A percentile compares a stretch with the other conserved stretches of the same genome.
Evolutionary conservation across 1,140 invertebrate species (phyloP).

Genomic region (Globodera rostochiensis): DNA sequence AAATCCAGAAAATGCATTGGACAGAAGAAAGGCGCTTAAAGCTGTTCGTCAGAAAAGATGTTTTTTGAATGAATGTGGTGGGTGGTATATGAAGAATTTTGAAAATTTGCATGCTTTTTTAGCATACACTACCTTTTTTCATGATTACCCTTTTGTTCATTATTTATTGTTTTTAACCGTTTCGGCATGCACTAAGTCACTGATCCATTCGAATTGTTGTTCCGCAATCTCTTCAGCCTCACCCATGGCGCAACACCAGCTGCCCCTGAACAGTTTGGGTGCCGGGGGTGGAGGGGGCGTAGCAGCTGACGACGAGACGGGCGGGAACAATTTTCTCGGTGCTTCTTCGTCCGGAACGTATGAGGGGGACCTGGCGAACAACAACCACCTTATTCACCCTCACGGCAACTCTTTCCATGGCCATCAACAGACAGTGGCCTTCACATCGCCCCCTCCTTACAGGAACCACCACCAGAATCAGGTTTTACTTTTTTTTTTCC

Average conservation of each 20-base stretch:
- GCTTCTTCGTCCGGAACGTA: neutral
- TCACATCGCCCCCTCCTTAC: neutral
- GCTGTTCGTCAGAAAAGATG: too few species aligned
- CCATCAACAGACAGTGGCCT: slow-evolving; percentile 2
- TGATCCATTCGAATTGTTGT: neutral
- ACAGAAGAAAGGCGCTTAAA: too few species aligned
- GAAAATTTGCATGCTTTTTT: too few species aligned
- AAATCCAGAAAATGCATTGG: too few species aligned
- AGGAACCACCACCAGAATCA: neutral
- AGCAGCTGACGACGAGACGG: neutral
- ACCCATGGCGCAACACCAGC: slow-evolving; percentile 9
- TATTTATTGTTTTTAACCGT: neutral
- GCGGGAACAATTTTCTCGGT: neutral
- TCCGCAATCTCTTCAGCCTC: slow-evolving; percentile 5
- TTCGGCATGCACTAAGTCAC: slow-evolving; percentile 1
- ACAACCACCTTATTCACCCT: neutral
- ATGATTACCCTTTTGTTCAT: neutral
- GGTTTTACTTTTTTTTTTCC: neutral
- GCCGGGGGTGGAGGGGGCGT: neutral
- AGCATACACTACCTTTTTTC: neutral
- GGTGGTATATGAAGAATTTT: too few species aligned
- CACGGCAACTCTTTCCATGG: slow-evolving; percentile 6
- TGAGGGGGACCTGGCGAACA: neutral
- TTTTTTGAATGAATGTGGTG: too few species aligned
- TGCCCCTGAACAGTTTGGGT: slow-evolving; percentile 12